Evolutionary conservation across 1,140 invertebrate genomes (phyloP).

Genomic region (Drosophila guanche): DNA sequence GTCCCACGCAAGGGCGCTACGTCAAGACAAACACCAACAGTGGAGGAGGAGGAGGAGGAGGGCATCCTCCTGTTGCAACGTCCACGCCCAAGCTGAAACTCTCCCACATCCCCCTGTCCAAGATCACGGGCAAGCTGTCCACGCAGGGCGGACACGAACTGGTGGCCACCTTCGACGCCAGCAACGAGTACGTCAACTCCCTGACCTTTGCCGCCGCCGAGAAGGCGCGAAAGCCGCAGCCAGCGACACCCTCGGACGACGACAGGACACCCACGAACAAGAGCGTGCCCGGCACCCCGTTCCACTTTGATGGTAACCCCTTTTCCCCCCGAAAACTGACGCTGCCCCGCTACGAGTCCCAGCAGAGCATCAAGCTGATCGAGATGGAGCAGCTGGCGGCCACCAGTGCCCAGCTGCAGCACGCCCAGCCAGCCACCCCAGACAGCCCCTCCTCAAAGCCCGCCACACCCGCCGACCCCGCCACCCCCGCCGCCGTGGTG

Average conservation of each 20-base stretch:
- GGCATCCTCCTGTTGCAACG: not conserved
- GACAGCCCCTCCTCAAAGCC: slow-evolving; percentile 14
- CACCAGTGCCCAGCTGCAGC: slow-evolving; percentile 57
- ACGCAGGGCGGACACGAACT: slow-evolving; percentile 79
- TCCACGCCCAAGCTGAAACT: slow-evolving; percentile 60
- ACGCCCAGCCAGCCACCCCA: slow-evolving; percentile 26
- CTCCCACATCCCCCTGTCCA: slow-evolving; percentile 77
- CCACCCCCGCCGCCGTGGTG: slow-evolving; percentile 15
- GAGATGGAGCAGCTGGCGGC: slow-evolving; percentile 75
- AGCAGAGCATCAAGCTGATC: slow-evolving; percentile 71
- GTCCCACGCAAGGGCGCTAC: slow-evolving; percentile 58
- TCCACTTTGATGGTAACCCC: slow-evolving; percentile 56
- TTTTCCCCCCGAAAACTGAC: slow-evolving; percentile 55
- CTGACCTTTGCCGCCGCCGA: slow-evolving; percentile 35
- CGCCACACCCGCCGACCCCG: slow-evolving; percentile 14
- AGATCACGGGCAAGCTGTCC: slow-evolving; percentile 75
- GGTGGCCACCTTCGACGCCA: slow-evolving; percentile 74
- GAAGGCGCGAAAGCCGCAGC: slow-evolving; percentile 3
- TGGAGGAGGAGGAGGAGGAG: not conserved
- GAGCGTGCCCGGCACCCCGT: slow-evolving; percentile 48
- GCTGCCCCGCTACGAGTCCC: slow-evolving; percentile 52
- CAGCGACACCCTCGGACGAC: slow-evolving; percentile 48
- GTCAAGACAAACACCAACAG: slow-evolving; percentile 41
- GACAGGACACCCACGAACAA: slow-evolving; percentile 76
- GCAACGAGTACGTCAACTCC: slow-evolving; percentile 60